These are phyloP conservation scores for Serilophus lunatus DNA, from an alignment of 2,113 vertebrate genomes.

Conservation along the genomic window DNA sequence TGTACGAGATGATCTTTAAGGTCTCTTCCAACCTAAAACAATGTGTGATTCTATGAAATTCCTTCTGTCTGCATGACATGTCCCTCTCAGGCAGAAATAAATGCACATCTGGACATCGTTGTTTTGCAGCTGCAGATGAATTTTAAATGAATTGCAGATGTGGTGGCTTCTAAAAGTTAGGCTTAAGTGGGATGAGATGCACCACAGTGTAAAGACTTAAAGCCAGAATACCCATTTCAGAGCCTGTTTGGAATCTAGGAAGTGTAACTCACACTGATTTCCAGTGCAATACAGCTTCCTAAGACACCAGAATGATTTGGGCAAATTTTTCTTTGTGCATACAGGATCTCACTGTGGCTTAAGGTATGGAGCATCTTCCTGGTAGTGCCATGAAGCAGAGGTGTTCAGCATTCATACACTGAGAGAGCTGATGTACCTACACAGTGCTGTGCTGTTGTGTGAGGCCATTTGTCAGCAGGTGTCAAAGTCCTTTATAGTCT, in stretches of 20 bases:
- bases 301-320: neutral
- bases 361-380: neutral
- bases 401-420: fast-evolving
- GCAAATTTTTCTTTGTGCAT: neutral
- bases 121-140: neutral
- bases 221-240: neutral
- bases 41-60: neutral
- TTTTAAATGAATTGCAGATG: neutral
- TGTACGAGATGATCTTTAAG: neutral
- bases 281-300: neutral
- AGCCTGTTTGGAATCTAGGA: neutral
- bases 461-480: neutral
- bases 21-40: neutral
- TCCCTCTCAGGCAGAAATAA: neutral
- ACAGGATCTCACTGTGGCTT: neutral
- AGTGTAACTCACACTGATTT: neutral
- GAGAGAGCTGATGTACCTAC: neutral
- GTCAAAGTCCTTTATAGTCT: neutral
- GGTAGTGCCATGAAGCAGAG: neutral
- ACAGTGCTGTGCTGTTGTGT: fast-evolving
- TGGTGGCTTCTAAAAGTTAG: neutral
- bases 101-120: fast-evolving
- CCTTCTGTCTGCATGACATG: fast-evolving
- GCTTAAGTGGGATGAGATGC: neutral
- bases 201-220: neutral